Evolutionary conservation across 2,113 vertebrate species (phyloP), one percentile per base, ranked within the genome.

Genomic region (Chaetura pelagica): DNA sequence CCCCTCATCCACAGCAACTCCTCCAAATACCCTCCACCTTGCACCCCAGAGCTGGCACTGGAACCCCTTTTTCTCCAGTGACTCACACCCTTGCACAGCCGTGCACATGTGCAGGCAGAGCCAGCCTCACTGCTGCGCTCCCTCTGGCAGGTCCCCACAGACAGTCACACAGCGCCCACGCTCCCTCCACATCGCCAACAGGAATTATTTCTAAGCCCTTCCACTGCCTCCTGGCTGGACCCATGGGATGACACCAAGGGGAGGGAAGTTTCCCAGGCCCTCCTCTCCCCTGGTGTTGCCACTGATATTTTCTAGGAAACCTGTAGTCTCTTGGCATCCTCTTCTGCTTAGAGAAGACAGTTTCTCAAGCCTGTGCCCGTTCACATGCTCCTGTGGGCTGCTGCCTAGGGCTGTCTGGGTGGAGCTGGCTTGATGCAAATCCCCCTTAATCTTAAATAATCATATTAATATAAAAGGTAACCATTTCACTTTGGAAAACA

Each of bases 371-470:
- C 64, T 51, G 15, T 12, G 67, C 35, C 51, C 30, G 17, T 49
- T 46, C 44, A 21, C 40, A 40, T 1, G 0, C 29, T 90, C 59
- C 54, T 48, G 64, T 82, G 68, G 76, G 67, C 35, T 93, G 29
- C 67, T 86, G 83, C 85, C 9, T 5, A 2, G 8, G 78, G 89
- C 58, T 62, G 10, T 52, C 85, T 79, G 89, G 72, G 94, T 92
- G 93, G 92, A 88, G 86, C 58, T 82, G 78, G 46, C 42, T 95
- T 86, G 63, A 77, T 91, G 91, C 91, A 58, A 49, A 89, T 89
- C 89, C 82, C 19, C 62, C 68, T 86, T 94, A 88, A 94, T 96
- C 96, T 96, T 79, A 73, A 87, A 90, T 95, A 87, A 96, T 90
- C 91, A 83, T 82, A 87, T 81, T 87, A 97, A 95, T 91, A 64